These are phyloP conservation scores for Mystacides longicornis DNA, from an alignment of 2,888 invertebrate species.

Conservation along the genomic window DNA sequence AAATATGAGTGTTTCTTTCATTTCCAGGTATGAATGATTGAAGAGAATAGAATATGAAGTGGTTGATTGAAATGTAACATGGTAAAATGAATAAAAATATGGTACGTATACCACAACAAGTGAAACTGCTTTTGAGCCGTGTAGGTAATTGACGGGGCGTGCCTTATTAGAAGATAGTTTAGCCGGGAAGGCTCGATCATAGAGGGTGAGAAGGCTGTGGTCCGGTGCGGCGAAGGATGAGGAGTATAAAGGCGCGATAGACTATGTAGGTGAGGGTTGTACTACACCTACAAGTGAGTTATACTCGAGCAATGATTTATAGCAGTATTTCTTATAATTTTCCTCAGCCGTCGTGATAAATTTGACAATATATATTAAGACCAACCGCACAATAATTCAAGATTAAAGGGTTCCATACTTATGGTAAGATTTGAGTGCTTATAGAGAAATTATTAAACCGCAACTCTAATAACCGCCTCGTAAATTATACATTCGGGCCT, in stretches of 20 bases:
- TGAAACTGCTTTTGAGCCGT: too few species aligned
- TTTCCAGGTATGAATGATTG: too few species aligned
- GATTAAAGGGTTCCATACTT: constrained; percentile 19
- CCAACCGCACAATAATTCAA: constrained; percentile 17
- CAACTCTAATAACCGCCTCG: constrained; percentile 21
- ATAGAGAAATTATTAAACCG: constrained; percentile 24
- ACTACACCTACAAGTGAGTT: neutral
- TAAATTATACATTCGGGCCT: constrained; percentile 25
- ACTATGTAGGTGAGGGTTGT: neutral
- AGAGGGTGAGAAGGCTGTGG: too few species aligned
- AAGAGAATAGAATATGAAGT: too few species aligned
- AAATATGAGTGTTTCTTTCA: too few species aligned
- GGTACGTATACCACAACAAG: too few species aligned
- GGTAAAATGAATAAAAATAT: too few species aligned
- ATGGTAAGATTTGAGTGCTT: constrained; percentile 24
- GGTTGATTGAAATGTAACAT: too few species aligned
- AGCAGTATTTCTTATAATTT: constrained; percentile 6
- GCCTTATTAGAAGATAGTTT: too few species aligned
- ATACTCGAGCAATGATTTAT: constrained; percentile 4
- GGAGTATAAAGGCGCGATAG: neutral
- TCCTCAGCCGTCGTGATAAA: constrained; percentile 8
- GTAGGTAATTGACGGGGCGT: too few species aligned
- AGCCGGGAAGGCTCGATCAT: neutral
- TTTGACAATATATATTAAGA: constrained; percentile 14
- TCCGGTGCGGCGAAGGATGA: neutral